Base-by-base conservation (phyloP, 2,888 invertebrate genomes). In the Conistra vaccinii region DNA sequence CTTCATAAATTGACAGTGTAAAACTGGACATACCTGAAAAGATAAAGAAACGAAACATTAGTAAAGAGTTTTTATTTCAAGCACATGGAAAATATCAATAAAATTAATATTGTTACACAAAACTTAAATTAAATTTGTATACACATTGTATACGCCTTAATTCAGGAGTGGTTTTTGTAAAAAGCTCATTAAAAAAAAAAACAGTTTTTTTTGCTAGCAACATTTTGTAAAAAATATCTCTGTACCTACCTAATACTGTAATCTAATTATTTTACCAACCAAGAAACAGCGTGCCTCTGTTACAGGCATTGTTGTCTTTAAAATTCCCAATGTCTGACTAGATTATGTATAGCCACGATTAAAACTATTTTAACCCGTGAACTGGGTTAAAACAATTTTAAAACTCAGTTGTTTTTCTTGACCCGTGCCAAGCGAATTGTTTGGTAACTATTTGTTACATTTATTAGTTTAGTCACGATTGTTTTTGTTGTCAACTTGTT, bases 21-120 rank as follows among this genome's bases (percentile, higher is more conserved):
- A n/a, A 53, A 51, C 58, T 65, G 39, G 55, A 81, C 81, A 74
- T 81, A 81, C 81, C 84, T 81, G 84, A 1, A 81, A 81, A 69
- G 14, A 78, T 1, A 74, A 32, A 57, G 3, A 48, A 58, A 74
- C 0, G 20, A 57, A 51, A 20, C 7, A 72, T 83, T 63, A 83
- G 63, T 10, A 35, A 53, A 29, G 7, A 57, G 55, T 17, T 29
- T 57, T 17, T 7, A 53, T n/a, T 53, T 12, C n/a, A 10, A n/a
- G 12, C 4, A n/a, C 53, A 53, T 1, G 53, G n/a, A 29, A 17
- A 29, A 17, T 1, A 7, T 5, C 17, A 17, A 57, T 26, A 14
- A 26, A 55, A 26, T 55, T 14, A 14, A 14, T 51, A 53, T 14
- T 26, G 5, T 14, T 51, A 23, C 7, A 51, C 48, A 51, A 51